Conservation (phyloP, 2,113 vertebrate species). For the Heterotilapia buettikoferi region DNA sequence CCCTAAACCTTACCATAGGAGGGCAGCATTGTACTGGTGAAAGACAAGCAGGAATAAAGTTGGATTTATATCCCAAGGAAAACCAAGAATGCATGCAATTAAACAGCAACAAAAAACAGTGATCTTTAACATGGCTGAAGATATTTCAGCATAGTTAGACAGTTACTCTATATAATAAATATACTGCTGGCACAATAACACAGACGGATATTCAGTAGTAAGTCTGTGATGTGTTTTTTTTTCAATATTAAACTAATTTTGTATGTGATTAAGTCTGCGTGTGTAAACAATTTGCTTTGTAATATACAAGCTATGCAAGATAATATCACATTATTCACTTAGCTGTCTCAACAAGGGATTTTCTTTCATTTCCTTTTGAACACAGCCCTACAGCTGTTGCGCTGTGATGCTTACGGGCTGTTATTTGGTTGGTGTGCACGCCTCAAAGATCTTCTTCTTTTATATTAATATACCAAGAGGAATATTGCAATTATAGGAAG, state of each 20-base stretch:
- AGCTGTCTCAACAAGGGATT: background rate
- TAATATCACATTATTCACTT: background rate
- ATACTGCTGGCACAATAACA: background rate
- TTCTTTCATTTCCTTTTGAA: background rate
- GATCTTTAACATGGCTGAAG: background rate
- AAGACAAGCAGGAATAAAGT: background rate
- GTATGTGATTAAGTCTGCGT: background rate
- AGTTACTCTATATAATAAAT: background rate
- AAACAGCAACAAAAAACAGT: background rate
- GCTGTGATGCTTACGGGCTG: background rate
- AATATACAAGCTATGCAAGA: background rate
- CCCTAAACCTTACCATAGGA: background rate
- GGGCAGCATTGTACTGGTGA: constrained; percentile 23
- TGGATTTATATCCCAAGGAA: background rate
- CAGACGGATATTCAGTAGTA: background rate
- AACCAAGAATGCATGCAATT: background rate
- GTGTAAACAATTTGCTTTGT: background rate
- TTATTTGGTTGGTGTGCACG: background rate
- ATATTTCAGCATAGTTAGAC: background rate
- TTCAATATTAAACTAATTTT: background rate
- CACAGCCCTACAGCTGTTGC: background rate
- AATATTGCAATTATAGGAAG: background rate
- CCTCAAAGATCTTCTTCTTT: background rate
- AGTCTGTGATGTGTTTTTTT: background rate
- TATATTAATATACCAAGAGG: background rate